Evolutionary conservation across 2,113 vertebrate genomes (phyloP), one percentile per base, ranked within the genome.

Genomic region (Coturnix japonica): DNA sequence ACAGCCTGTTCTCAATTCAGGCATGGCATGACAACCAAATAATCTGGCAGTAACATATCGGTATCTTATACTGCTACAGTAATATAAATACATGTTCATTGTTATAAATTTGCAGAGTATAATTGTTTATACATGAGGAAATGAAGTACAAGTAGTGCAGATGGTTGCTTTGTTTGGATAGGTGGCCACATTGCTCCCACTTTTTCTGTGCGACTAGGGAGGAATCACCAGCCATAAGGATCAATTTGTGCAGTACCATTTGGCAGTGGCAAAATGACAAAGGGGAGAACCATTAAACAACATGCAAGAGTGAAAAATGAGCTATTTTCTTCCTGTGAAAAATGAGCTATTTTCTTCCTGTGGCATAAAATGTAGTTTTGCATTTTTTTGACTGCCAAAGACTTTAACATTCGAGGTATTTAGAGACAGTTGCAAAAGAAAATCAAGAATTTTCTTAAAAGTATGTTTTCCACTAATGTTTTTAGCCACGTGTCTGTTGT

Each of bases 381-480:
- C 37, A 25, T 93, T 75, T 95, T 95, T 92, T 56, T 53, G 59
- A 53, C 18, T 95, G 88, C 46, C 74, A 82, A 89, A 81, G 76
- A 91, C 65, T 94, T 67, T 79, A 92, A 37, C 41, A 76, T 56
- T 77, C 19, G 33, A 89, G 19, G 7, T 26, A 74, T 90, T 83
- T 82, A 56, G 60, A 43, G 28, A 65, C 81, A 41, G 17, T 64
- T 80, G 69, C 49, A 79, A 54, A 89, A 84, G 54, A 9, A 1
- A 11, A 16, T 43, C 43, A 49, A 90, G 57, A 77, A 83, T 39
- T 22, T 22, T 22, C 51, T 90, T 31, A 88, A 82, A 81, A 85
- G 73, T 53, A 9, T 13, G 14, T 17, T 66, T 74, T 25, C 39
- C 16, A 17, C 73, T 31, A 78, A 79, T 46, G 37, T 54, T 10